These are phyloP conservation scores for Macrocentrus cingulum DNA, from an alignment of 1,140 invertebrate genomes.

Conservation along the genomic window DNA sequence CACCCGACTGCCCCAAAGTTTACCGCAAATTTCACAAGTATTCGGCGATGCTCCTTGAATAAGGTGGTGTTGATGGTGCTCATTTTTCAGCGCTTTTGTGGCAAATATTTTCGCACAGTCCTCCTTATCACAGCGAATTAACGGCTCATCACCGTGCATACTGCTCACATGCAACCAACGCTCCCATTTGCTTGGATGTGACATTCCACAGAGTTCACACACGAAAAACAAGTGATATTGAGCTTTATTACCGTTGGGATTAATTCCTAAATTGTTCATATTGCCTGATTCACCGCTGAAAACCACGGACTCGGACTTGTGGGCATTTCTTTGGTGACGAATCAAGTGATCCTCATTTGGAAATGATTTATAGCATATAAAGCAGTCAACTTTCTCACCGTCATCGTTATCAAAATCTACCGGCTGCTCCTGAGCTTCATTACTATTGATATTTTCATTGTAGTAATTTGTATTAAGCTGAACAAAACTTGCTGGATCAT, in stretches of 20 bases:
- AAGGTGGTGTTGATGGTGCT: slow-evolving; percentile 57
- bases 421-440: slow-evolving; percentile 43
- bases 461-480: slow-evolving; percentile 58
- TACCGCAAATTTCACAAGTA: slow-evolving; percentile 60
- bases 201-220: slow-evolving; percentile 60
- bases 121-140: slow-evolving; percentile 53
- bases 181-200: slow-evolving; percentile 60
- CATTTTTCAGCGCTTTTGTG: slow-evolving; percentile 54
- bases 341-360: slow-evolving; percentile 58
- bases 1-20: slow-evolving; percentile 61
- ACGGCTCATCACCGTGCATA: slow-evolving; percentile 50
- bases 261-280: slow-evolving; percentile 34
- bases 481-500: slow-evolving; percentile 60
- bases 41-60: slow-evolving; percentile 57
- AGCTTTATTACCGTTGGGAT: slow-evolving; percentile 47
- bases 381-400: slow-evolving; percentile 52
- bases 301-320: slow-evolving; percentile 45
- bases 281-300: slow-evolving; percentile 35
- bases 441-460: slow-evolving; percentile 44
- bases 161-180: slow-evolving; percentile 60
- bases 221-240: slow-evolving; percentile 59
- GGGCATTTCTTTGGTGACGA: slow-evolving; percentile 58
- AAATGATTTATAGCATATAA: slow-evolving; percentile 58
- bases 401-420: slow-evolving; percentile 50
- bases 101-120: slow-evolving; percentile 60